phyloP scores from a whole-genome alignment of 2,113 vertebrate genomes.

The Delphinapterus leucas region DNA sequence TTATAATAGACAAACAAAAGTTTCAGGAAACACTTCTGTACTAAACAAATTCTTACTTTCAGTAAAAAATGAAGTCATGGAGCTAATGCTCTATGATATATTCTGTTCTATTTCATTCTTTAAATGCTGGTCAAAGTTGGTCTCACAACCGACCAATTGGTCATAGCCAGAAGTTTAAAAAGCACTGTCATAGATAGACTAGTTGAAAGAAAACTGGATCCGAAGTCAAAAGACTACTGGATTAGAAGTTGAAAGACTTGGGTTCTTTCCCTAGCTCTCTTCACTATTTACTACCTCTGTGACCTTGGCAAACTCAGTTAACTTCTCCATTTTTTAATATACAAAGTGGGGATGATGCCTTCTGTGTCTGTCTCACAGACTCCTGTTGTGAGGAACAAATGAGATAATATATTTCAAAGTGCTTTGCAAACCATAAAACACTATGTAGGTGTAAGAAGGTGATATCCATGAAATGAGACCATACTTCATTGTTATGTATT shows the following conservation, averaged over 20 bases:
- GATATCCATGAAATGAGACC: conserved; percentile 64
- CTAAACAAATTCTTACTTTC: conserved; percentile 6
- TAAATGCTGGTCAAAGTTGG: not conserved
- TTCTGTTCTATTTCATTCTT: conserved; percentile 16
- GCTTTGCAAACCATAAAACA: conserved; percentile 58
- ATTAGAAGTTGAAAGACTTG: not conserved
- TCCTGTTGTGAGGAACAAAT: conserved; percentile 42
- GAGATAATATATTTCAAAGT: conserved; percentile 60
- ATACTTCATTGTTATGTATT: conserved; percentile 60
- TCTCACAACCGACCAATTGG: conserved; percentile 28
- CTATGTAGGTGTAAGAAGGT: conserved; percentile 37
- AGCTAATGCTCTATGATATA: not conserved
- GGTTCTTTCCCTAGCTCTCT: not conserved
- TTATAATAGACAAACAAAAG: not conserved
- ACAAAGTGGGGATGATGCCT: not conserved
- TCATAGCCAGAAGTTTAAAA: not conserved
- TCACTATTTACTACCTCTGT: not conserved
- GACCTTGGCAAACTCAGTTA: conserved; percentile 47
- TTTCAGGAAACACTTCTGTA: conserved; percentile 4
- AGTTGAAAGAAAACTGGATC: not conserved
- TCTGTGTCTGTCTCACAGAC: not conserved
- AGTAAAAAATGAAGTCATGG: not conserved
- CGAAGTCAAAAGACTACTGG: not conserved
- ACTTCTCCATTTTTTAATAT: conserved; percentile 9
- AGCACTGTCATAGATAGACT: not conserved